Evolutionary conservation across 1,140 invertebrate species (phyloP).

Genomic region (Zaprionus kolodkinae): DNA sequence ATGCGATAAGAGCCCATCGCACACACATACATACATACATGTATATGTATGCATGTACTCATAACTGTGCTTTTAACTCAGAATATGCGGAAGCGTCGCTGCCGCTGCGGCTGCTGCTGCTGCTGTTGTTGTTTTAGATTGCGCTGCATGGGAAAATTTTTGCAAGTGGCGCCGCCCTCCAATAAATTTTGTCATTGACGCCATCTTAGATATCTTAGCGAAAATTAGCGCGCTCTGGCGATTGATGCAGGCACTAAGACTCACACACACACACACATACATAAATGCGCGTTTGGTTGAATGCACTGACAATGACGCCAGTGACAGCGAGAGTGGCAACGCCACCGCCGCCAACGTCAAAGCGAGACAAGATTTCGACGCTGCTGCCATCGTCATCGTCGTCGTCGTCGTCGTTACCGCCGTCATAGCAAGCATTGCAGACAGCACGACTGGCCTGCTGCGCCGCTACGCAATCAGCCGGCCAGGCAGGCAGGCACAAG

Average conservation of each 20-base stretch:
- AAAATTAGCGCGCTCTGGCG: slow-evolving; percentile 3
- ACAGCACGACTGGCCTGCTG: slow-evolving; percentile 57
- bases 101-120: slow-evolving; percentile 3
- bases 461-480: slow-evolving; percentile 19
- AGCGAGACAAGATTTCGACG: no score
- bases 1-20: slow-evolving; percentile 27
- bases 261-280: background rate
- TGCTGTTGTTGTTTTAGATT: slow-evolving; percentile 16
- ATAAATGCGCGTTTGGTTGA: slow-evolving; percentile 4
- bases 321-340: background rate
- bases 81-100: slow-evolving; percentile 58
- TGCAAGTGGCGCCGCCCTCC: slow-evolving; percentile 33
- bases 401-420: slow-evolving; percentile 22
- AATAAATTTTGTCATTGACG: slow-evolving; percentile 23
- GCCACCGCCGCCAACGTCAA: background rate
- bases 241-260: background rate
- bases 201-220: slow-evolving; percentile 47
- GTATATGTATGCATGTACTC: slow-evolving; percentile 2
- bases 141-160: slow-evolving; percentile 52
- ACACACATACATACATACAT: background rate
- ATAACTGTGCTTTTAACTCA: slow-evolving; percentile 50
- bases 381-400: background rate
- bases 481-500: slow-evolving; percentile 22
- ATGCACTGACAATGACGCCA: slow-evolving; percentile 39
- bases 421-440: slow-evolving; percentile 52